Conservation (phyloP, 2,797 vertebrate genomes). For the Yasuhikotakia modesta region DNA sequence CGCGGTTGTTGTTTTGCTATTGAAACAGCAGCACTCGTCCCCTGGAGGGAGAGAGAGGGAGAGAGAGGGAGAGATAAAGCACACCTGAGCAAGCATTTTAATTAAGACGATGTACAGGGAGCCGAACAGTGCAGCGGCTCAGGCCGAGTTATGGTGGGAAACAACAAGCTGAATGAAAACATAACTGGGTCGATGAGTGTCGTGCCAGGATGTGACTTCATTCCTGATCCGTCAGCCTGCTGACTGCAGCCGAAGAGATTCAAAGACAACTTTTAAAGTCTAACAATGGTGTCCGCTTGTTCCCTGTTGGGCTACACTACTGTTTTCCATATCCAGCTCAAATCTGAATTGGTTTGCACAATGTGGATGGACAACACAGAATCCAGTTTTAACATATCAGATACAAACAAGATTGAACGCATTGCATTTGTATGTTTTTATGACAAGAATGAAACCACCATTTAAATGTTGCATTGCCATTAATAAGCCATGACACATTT, state of each 20-base stretch:
- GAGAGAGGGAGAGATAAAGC: constrained; percentile 35
- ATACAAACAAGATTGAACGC: not conserved
- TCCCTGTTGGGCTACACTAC: too few species aligned
- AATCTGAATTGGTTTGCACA: not conserved
- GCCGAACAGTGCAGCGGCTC: constrained; percentile 4
- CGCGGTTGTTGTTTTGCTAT: too few species aligned
- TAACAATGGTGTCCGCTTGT: too few species aligned
- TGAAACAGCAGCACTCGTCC: too few species aligned
- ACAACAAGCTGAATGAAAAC: too few species aligned
- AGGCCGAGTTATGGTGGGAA: not conserved
- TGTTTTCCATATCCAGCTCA: not conserved
- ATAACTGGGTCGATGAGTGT: too few species aligned
- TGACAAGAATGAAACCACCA: not conserved
- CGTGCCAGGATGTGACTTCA: constrained; percentile 59
- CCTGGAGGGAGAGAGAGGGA: too few species aligned
- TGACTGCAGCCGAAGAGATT: too few species aligned
- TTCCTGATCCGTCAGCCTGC: constrained; percentile 28
- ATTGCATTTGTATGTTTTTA: not conserved
- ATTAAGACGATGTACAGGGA: constrained; percentile 50
- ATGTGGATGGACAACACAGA: not conserved
- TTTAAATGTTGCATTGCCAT: not conserved
- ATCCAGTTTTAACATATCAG: not conserved
- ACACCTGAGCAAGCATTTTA: constrained; percentile 53
- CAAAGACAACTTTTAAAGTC: too few species aligned
- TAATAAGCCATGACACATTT: too few species aligned